phyloP scores from a whole-genome alignment of 2,797 vertebrate genomes.

The Eremophila alpestris region DNA sequence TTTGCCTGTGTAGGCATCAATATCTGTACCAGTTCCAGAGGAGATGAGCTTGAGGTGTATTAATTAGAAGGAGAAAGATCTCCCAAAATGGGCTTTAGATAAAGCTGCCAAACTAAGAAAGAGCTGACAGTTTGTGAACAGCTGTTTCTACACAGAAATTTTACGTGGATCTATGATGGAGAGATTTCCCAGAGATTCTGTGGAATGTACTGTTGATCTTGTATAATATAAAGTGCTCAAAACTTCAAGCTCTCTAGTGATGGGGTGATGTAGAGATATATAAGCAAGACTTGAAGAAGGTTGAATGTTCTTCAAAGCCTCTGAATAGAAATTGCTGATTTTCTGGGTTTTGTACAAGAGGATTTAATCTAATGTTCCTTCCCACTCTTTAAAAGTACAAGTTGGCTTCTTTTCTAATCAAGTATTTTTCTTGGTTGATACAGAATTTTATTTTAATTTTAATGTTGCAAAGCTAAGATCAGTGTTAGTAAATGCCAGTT shows the following conservation, averaged over 20 bases:
- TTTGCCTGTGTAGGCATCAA: not conserved
- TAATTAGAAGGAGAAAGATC: constrained; percentile 21
- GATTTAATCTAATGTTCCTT: not conserved
- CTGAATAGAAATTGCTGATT: not conserved
- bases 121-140: not conserved
- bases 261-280: not conserved
- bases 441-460: not conserved
- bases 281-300: not conserved
- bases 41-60: not conserved
- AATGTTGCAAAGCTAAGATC: not conserved
- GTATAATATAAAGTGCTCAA: not conserved
- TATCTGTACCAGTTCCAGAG: not conserved
- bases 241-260: not conserved
- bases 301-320: not conserved
- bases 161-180: not conserved
- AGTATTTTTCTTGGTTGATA: not conserved
- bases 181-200: constrained; percentile 31
- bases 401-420: not conserved
- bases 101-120: not conserved
- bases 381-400: not conserved
- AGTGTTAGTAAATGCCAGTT: not conserved
- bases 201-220: constrained; percentile 13
- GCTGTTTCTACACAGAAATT: not conserved
- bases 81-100: not conserved
- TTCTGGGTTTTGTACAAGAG: not conserved